phyloP scores from a whole-genome alignment of 2,797 vertebrate genomes.

The Scolopax bukidnonensis region DNA sequence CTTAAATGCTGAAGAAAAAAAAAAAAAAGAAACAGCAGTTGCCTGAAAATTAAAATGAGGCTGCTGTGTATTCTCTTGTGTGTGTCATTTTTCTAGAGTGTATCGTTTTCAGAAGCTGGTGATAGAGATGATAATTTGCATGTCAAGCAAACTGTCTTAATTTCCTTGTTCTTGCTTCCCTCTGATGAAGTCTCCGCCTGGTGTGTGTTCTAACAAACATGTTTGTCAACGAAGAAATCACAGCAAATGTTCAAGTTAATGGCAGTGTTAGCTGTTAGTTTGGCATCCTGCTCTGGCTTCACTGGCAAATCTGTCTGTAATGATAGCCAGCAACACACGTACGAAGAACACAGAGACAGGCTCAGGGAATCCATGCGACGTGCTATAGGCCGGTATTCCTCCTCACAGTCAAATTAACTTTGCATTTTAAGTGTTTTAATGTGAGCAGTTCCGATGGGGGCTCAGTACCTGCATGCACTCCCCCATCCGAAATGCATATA shows the following conservation, averaged over 20 bases:
- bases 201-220: conserved; percentile 49
- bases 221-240: conserved; percentile 49
- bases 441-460: background rate
- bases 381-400: background rate
- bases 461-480: background rate
- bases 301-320: conserved; percentile 1
- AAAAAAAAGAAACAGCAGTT: background rate
- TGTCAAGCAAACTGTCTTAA: conserved; percentile 58
- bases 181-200: background rate
- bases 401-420: background rate
- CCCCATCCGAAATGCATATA: background rate
- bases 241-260: conserved; percentile 43
- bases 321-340: background rate
- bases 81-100: conserved; percentile 26
- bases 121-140: conserved; percentile 45
- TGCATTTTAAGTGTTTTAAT: background rate
- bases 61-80: conserved; percentile 6
- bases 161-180: conserved; percentile 37
- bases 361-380: background rate
- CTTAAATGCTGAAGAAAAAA: background rate
- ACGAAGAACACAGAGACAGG: background rate
- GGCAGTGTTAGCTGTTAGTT: conserved; percentile 14
- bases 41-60: conserved; percentile 10
- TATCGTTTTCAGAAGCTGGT: conserved; percentile 26
- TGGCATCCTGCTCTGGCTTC: conserved; percentile 18